Evolutionary conservation across 1,140 invertebrate genomes (phyloP), one percentile per base, ranked within the genome.

Genomic region (Meloidogyne floridensis): DNA sequence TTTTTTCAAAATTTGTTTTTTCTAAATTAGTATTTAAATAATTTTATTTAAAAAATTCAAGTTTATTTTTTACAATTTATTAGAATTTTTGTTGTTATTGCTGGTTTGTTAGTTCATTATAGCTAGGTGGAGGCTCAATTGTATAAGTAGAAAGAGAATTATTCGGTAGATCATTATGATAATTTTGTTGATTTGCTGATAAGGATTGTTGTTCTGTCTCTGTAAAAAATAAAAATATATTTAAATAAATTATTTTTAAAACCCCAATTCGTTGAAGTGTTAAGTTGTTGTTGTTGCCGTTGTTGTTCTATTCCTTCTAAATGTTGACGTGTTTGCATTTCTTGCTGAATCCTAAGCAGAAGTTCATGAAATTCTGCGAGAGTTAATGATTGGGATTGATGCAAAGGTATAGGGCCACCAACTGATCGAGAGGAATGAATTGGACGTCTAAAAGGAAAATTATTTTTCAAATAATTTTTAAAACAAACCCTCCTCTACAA

Each of bases 331-430:
- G 65, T 47, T 72, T 51, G 18, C 77, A 79, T 79, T 79, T 79
- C 77, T 7, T 65, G 9, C 10, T 79, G 77, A 69, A 79, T 79
- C 20, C 65, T 72, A 18, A 79, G 43, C 59, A 79, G 11, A 65
- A 79, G 77, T 32, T 47, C 65, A 72, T 79, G 77, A 72, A 79
- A 79, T 79, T 79, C 77, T n/a, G 69, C 51, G 59, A 79, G 77
- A 2, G 77, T 79, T 72, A 79, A 65, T 4, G 77, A 79, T 20
- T 69, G 69, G n/a, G 77, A 71, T 72, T 54, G 77, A 13, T 69
- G 77, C 11, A 79, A 51, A 20, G 20, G 69, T 42, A 69, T n/a
- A 65, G 59, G 59, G n/a, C 59, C 10, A 5, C 59, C 59, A 65
- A n/a, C 59, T n/a, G 77, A 79, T 42, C 43, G 56, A 42, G 77